Evolutionary conservation across 64 coral and sea anemone species (phyloP).

Genomic region (Actinia tenebrosa): DNA sequence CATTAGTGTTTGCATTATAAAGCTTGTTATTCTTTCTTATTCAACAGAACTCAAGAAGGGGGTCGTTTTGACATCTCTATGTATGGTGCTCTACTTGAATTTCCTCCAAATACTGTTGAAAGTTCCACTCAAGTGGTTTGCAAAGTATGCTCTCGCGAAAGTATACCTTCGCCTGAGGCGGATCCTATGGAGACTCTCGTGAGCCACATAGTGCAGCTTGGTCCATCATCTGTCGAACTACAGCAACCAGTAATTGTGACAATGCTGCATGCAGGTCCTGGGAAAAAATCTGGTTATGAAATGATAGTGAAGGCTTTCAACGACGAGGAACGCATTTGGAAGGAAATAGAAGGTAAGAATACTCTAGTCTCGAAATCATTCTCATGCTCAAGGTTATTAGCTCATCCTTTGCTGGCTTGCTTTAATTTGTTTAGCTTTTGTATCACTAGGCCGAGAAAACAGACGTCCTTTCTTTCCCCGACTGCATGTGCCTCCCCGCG

Average conservation of each 20-base stretch:
- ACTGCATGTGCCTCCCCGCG: too few relatives aligned
- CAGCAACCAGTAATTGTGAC: not conserved
- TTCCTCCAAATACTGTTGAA: not conserved
- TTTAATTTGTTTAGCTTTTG: too few relatives aligned
- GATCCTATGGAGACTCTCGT: not conserved
- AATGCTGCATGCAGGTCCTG: not conserved
- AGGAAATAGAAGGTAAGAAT: constrained; percentile 4
- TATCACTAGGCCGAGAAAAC: too few relatives aligned
- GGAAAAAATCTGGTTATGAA: not conserved
- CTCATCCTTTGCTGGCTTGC: too few relatives aligned
- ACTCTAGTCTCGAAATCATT: not conserved
- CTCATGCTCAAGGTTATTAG: too few relatives aligned
- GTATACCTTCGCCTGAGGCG: not conserved
- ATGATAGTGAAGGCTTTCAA: not conserved
- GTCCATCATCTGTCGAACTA: not conserved
- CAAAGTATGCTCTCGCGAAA: not conserved
- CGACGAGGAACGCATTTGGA: not conserved
- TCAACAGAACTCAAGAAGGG: not conserved
- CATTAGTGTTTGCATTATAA: too few relatives aligned
- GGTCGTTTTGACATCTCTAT: not conserved
- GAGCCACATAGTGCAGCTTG: not conserved
- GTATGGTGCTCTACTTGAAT: not conserved
- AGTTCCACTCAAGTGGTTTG: not conserved
- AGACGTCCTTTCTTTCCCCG: too few relatives aligned
- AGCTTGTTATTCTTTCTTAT: not conserved